Evolutionary conservation across 2,888 invertebrate species (phyloP).

Genomic region (Sphinx pinastri): DNA sequence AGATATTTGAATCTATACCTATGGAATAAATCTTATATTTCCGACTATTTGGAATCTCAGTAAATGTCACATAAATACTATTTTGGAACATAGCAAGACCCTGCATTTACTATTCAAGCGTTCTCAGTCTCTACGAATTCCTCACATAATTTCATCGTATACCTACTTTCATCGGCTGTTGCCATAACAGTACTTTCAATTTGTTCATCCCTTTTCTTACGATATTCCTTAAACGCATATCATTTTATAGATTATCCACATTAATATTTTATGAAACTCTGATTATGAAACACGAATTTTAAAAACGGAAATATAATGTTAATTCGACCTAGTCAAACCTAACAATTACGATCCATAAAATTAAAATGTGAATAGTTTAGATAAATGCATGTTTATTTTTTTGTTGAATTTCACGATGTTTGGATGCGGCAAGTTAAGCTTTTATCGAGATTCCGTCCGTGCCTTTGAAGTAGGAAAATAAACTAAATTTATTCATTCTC

Average conservation of each 20-base stretch:
- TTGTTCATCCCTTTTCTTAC: background rate
- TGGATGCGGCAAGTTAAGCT: background rate
- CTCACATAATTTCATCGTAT: background rate
- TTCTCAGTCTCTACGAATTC: too few species aligned
- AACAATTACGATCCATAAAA: conserved; percentile 27
- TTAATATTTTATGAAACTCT: conserved; percentile 15
- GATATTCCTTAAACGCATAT: background rate
- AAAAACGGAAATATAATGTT: conserved; percentile 16
- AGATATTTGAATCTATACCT: too few species aligned
- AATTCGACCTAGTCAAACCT: conserved; percentile 13
- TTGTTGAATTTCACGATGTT: conserved; percentile 4
- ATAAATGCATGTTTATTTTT: conserved; percentile 19
- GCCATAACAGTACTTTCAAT: background rate
- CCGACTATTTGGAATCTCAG: too few species aligned
- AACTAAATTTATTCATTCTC: too few species aligned
- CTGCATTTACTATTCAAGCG: too few species aligned
- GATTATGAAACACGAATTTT: conserved; percentile 13
- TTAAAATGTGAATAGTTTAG: conserved; percentile 21
- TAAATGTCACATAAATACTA: too few species aligned
- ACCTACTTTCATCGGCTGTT: background rate
- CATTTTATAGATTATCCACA: background rate
- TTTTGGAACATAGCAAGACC: too few species aligned
- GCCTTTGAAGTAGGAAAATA: background rate
- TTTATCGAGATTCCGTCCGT: background rate
- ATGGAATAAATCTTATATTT: too few species aligned